phyloP scores from a whole-genome alignment of 2,797 vertebrate species.

The Pseudochaenichthys georgianus region DNA sequence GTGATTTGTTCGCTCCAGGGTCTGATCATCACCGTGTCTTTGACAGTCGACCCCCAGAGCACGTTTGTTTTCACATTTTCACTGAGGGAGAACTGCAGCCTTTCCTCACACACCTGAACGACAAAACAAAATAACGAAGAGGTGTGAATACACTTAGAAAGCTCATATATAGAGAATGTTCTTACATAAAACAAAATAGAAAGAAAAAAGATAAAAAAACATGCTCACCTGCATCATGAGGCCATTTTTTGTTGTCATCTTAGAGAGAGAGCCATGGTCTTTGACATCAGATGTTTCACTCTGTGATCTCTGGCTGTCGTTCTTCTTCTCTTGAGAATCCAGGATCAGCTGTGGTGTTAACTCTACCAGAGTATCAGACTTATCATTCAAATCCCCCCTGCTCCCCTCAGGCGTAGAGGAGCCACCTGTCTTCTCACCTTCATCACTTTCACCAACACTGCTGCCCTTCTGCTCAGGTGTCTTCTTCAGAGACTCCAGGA shows the following conservation, averaged over 20 bases:
- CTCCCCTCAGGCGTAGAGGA: constrained; percentile 46
- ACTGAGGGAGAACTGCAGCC: constrained; percentile 90
- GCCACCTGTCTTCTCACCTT: constrained; percentile 35
- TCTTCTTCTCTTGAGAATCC: constrained; percentile 61
- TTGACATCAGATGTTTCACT: constrained; percentile 73
- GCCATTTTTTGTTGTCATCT: constrained; percentile 86
- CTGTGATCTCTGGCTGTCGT: constrained; percentile 46
- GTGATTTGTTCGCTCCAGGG: constrained; percentile 79
- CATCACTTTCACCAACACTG: constrained; percentile 28
- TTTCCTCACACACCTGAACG: constrained; percentile 92
- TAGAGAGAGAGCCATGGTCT: constrained; percentile 82
- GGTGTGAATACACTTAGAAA: background rate
- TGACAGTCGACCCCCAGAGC: constrained; percentile 84
- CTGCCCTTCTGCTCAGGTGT: constrained; percentile 71
- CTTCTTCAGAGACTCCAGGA: constrained; percentile 87
- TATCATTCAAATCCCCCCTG: constrained; percentile 56
- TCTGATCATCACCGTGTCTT: constrained; percentile 77
- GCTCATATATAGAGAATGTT: background rate
- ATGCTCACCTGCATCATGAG: constrained; percentile 89
- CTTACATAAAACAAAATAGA: background rate
- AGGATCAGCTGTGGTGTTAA: constrained; percentile 35
- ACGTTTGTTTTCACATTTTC: constrained; percentile 94
- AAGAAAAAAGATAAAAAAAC: constrained; percentile 1
- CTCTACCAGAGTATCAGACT: constrained; percentile 39
- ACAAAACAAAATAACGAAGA: constrained; percentile 28